phyloP scores from a whole-genome alignment of 2,797 vertebrate genomes.

The Pseudochirops corinnae region DNA sequence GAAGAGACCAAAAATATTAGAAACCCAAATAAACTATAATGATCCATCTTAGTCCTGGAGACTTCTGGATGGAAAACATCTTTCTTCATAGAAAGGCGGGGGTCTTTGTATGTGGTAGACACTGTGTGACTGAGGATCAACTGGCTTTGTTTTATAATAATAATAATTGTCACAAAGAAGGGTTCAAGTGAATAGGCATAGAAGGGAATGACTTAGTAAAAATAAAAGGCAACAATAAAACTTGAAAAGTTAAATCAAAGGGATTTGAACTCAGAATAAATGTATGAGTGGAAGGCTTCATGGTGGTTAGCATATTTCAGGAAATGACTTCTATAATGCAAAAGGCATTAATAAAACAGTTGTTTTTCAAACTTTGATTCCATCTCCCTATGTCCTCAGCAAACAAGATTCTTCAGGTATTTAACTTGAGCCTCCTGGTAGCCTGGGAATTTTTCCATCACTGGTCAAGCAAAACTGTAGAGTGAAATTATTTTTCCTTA shows the following conservation, averaged over 20 bases:
- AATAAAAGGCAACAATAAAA: not conserved
- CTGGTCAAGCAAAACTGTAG: not conserved
- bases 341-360: not conserved
- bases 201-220: not conserved
- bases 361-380: not conserved
- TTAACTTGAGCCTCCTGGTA: not conserved
- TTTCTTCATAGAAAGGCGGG: not conserved
- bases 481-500: not conserved
- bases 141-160: not conserved
- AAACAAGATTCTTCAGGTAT: not conserved
- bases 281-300: not conserved
- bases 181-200: not conserved
- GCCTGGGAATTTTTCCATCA: not conserved
- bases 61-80: not conserved
- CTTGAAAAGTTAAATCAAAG: not conserved
- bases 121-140: not conserved
- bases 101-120: not conserved
- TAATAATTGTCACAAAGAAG: not conserved
- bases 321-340: not conserved
- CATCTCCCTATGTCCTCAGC: not conserved
- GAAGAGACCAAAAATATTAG: not conserved
- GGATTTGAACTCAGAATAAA: not conserved
- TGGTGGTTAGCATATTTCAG: not conserved
- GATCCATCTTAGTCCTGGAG: not conserved
- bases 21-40: not conserved